Conservation (phyloP, 2,113 vertebrate species). For the Piaya cayana region DNA sequence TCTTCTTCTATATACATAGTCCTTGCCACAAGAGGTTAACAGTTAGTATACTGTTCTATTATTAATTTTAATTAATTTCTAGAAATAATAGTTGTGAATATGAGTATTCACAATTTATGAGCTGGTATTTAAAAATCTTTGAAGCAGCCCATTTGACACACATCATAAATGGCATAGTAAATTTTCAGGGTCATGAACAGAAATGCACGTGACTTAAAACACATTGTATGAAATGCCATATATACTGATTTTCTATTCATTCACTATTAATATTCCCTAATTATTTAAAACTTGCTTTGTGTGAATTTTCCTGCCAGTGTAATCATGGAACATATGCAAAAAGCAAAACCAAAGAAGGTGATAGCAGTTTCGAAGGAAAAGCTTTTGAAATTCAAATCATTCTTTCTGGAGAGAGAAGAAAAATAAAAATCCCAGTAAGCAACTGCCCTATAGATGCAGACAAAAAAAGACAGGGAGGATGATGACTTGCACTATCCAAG, state of each 20-base stretch:
- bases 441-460: not conserved
- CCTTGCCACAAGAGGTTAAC: not conserved
- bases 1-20: not conserved
- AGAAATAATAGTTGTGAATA: conserved; percentile 48
- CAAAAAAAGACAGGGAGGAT: not conserved
- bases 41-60: conserved; percentile 5
- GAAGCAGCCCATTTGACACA: conserved; percentile 5
- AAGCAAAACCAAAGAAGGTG: not conserved
- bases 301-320: conserved; percentile 12
- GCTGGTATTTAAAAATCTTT: conserved; percentile 17
- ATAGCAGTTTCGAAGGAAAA: not conserved
- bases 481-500: not conserved
- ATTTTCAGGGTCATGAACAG: not conserved
- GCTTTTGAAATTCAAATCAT: not conserved
- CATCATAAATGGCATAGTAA: conserved; percentile 12
- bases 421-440: not conserved
- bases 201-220: conserved; percentile 13
- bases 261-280: conserved; percentile 31
- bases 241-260: conserved; percentile 18
- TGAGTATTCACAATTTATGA: conserved; percentile 23
- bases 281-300: conserved; percentile 10
- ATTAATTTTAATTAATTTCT: conserved; percentile 22
- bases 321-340: not conserved
- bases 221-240: conserved; percentile 4
- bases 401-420: not conserved